phyloP scores from a whole-genome alignment of 2,888 invertebrate species.

The Ceramica pisi region DNA sequence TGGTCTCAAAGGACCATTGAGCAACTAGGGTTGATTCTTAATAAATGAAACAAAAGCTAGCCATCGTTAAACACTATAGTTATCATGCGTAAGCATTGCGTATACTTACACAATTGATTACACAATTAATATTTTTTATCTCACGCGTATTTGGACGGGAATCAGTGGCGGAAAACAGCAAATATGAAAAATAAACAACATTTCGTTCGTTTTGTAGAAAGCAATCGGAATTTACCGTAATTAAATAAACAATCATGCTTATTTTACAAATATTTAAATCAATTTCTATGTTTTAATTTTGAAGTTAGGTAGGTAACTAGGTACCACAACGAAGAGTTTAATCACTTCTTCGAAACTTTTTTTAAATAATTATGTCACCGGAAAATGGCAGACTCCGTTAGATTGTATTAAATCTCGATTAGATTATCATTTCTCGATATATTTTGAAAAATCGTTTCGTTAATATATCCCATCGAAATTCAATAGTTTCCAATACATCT shows the following conservation, averaged over 20 bases:
- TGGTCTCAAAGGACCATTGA: background rate
- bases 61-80: conserved; percentile 6
- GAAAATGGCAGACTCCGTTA: no score
- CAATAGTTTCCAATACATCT: no score
- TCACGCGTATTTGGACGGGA: conserved; percentile 34
- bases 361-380: no score
- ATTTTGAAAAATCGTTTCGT: no score
- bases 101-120: conserved; percentile 40
- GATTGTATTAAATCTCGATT: no score
- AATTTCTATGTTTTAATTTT: background rate
- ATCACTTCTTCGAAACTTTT: no score
- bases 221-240: conserved; percentile 26
- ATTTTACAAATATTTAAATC: background rate
- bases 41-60: conserved; percentile 17
- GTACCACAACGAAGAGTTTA: no score
- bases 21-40: conserved; percentile 29
- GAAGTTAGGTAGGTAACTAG: background rate
- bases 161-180: conserved; percentile 28
- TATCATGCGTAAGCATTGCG: conserved; percentile 43
- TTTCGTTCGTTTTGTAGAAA: conserved; percentile 9
- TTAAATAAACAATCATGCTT: background rate
- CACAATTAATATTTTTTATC: conserved; percentile 51
- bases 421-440: no score
- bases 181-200: conserved; percentile 48
- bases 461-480: no score